These are phyloP conservation scores for Orestias chungarensis DNA, from an alignment of 2,797 vertebrate species.

Conservation along the genomic window DNA sequence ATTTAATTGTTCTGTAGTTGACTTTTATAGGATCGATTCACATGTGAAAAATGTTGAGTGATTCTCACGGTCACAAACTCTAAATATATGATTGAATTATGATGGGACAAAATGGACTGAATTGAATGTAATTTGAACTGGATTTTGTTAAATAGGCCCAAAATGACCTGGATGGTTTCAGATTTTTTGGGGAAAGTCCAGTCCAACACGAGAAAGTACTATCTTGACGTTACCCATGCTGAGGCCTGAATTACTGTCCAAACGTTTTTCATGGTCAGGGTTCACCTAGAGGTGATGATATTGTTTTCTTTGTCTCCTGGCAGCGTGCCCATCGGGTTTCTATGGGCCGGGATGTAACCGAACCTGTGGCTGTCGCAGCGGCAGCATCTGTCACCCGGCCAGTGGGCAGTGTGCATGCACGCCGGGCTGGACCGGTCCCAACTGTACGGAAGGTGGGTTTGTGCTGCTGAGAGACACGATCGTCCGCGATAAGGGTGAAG, in stretches of 20 bases:
- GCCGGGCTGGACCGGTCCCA: constrained; percentile 87
- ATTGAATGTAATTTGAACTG: not conserved
- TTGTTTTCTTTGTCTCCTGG: constrained; percentile 53
- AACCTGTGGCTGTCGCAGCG: constrained; percentile 84
- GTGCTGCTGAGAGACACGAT: constrained; percentile 3
- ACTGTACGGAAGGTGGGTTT: constrained; percentile 85
- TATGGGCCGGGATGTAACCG: constrained; percentile 88
- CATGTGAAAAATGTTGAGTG: not conserved
- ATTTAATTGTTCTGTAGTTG: not conserved
- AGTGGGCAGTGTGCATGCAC: constrained; percentile 85
- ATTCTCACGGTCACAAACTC: not conserved
- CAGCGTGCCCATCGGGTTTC: constrained; percentile 84
- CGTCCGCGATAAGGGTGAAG: constrained; percentile 16
- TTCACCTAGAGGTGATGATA: constrained; percentile 63
- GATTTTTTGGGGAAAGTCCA: constrained; percentile 51
- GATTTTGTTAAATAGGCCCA: too few relatives aligned
- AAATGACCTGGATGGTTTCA: constrained; percentile 3
- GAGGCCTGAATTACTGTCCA: constrained; percentile 47
- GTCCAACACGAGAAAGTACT: constrained; percentile 54
- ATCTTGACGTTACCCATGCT: constrained; percentile 41
- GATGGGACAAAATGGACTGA: not conserved
- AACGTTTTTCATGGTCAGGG: constrained; percentile 61
- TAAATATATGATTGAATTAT: not conserved
- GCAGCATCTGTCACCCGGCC: constrained; percentile 83
- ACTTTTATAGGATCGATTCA: not conserved